These are phyloP conservation scores for Mobula birostris DNA, from an alignment of 2,113 vertebrate species.

Conservation along the genomic window DNA sequence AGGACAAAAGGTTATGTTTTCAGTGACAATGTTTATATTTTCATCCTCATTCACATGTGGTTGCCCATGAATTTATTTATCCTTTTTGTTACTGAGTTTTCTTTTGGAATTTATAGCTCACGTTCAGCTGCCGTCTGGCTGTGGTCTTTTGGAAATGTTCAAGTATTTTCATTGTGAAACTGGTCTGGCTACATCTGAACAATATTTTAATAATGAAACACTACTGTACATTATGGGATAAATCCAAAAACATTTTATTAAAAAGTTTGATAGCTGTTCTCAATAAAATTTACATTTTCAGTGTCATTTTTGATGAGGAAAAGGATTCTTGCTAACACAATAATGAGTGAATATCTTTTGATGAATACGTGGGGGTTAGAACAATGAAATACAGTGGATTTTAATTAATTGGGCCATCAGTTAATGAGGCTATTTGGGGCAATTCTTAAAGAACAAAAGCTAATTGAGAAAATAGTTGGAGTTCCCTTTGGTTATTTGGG, in stretches of 20 bases:
- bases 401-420: no score
- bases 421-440: no score
- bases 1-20: not conserved
- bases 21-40: not conserved
- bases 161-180: not conserved
- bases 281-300: not conserved
- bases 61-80: not conserved
- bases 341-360: not conserved
- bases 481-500: no score
- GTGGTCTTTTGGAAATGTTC: not conserved
- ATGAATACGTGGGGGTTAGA: not conserved
- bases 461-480: no score
- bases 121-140: not conserved
- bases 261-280: not conserved
- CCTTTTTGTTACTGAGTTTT: not conserved
- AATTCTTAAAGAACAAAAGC: no score
- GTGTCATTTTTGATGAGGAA: not conserved
- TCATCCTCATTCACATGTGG: no score
- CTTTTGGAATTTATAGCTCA: not conserved
- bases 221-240: not conserved
- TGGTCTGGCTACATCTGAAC: not conserved
- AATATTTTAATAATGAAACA: not conserved
- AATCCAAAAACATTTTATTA: not conserved
- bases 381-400: not conserved
- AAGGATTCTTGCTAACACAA: not conserved